Percentiles rank a stretch among this genome's conserved stretches.
Conservation (phyloP, 23 tunicate species). For the Pegea sp. region DNA sequence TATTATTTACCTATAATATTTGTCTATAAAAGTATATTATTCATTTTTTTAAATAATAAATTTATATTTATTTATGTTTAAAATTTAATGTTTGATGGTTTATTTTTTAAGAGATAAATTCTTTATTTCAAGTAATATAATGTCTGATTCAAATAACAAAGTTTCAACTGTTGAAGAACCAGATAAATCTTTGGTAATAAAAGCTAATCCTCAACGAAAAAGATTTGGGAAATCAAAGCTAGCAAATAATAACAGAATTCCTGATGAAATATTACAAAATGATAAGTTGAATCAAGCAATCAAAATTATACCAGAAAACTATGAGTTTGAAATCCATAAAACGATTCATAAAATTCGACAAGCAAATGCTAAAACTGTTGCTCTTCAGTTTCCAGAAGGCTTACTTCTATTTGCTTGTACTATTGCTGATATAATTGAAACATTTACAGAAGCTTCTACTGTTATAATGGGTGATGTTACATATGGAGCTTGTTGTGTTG, state of each 20-base stretch:
- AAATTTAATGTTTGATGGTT: no score
- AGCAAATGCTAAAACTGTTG: conserved; percentile 58
- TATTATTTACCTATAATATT: no score
- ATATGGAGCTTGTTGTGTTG: conserved; percentile 97
- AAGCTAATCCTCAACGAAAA: conserved; percentile 66
- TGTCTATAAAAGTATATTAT: no score
- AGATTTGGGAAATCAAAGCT: conserved; percentile 31
- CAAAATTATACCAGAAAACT: conserved; percentile 47
- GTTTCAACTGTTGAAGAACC: no score
- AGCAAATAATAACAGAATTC: conserved; percentile 28
- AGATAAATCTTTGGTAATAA: conserved; percentile 31
- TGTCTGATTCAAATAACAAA: no score
- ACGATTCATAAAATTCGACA: conserved; percentile 61
- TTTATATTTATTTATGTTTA: no score
- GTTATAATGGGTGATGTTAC: conserved; percentile 97
- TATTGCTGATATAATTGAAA: conserved; percentile 80
- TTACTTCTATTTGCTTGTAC: conserved; percentile 71
- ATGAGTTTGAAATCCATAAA: conserved; percentile 93
- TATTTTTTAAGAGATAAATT: no score
- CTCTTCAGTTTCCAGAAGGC: conserved; percentile 96
- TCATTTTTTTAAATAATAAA: no score
- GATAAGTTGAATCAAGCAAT: conserved; percentile 40
- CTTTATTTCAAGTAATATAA: no score
- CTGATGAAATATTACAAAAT: conserved; percentile 69
- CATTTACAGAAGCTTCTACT: conserved; percentile 72